phyloP scores from a whole-genome alignment of 2,113 vertebrate genomes.

The Pluvialis apricaria region DNA sequence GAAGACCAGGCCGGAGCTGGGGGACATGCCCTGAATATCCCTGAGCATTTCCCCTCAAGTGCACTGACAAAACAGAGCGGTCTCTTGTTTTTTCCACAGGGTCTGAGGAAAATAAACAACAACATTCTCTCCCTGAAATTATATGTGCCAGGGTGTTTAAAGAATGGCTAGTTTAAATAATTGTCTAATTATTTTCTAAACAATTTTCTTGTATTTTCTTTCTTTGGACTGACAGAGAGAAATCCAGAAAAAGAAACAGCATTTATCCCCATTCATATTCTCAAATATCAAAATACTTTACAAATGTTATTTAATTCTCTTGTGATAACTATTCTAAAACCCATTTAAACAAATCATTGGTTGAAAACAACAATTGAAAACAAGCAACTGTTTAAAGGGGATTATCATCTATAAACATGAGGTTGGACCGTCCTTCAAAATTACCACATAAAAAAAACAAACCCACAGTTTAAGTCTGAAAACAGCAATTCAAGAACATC shows the following conservation, averaged over 20 bases:
- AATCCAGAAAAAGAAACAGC: neutral
- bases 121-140: neutral
- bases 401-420: neutral
- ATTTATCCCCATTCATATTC: neutral
- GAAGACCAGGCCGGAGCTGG: neutral
- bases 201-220: neutral
- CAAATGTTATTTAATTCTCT: neutral
- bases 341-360: neutral
- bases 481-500: neutral
- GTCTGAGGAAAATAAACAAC: neutral
- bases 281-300: neutral
- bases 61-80: neutral
- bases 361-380: neutral
- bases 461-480: neutral
- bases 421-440: neutral
- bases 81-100: neutral
- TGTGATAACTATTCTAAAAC: neutral
- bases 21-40: neutral
- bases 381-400: neutral
- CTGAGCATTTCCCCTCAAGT: neutral
- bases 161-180: neutral
- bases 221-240: neutral
- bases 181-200: neutral
- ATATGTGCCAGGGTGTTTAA: neutral
- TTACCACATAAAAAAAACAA: neutral